Conservation (phyloP, 2,113 vertebrate genomes). For the Scomber colias region DNA sequence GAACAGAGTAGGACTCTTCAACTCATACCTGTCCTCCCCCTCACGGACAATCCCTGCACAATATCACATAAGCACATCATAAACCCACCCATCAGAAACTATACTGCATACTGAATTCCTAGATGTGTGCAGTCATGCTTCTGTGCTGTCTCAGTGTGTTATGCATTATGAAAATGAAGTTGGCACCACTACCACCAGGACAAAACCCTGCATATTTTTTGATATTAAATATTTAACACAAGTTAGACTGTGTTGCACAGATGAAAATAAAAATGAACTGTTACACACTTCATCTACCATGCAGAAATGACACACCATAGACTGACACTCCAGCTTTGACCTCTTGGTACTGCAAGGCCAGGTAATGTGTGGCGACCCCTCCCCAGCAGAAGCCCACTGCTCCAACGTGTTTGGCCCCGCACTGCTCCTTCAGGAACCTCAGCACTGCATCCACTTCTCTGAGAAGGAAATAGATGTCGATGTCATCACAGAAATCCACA, state of each 20-base stretch:
- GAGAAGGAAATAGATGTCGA: neutral
- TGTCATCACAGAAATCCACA: neutral
- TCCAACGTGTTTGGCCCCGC: constrained; percentile 77
- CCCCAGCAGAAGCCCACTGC: constrained; percentile 88
- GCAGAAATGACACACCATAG: constrained; percentile 70
- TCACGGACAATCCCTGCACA: constrained; percentile 84
- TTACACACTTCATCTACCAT: neutral
- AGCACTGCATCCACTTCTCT: constrained; percentile 86
- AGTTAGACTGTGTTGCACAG: no score
- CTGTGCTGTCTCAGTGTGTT: no score
- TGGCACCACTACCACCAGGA: no score
- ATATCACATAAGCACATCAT: constrained; percentile 13
- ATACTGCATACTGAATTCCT: neutral
- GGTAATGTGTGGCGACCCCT: constrained; percentile 81
- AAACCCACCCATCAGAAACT: neutral
- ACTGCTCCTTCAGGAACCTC: constrained; percentile 84
- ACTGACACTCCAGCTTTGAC: constrained; percentile 86
- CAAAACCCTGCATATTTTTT: no score
- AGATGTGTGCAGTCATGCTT: no score
- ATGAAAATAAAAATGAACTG: neutral
- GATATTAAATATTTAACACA: no score
- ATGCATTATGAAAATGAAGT: no score
- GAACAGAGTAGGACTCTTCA: constrained; percentile 87
- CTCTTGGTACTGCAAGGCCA: constrained; percentile 81
- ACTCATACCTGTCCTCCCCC: constrained; percentile 75